Evolutionary conservation across 2,888 invertebrate genomes (phyloP), one percentile per base, ranked within the genome.

Genomic region (Eutolmus rufibarbis): DNA sequence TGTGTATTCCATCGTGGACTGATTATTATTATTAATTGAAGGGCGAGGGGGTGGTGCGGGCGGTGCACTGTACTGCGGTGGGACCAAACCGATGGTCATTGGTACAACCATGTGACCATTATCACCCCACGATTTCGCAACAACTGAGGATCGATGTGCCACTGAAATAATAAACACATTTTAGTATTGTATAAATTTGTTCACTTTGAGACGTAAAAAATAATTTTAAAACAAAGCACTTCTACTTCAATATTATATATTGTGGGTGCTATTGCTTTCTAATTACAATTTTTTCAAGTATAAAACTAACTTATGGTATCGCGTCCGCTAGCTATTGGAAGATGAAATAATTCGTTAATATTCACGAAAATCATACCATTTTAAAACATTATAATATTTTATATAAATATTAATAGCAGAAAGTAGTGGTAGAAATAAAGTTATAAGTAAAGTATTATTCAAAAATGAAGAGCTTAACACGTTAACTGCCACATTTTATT

Each of bases 61-160:
- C 31, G 89, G 89, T 51, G 89, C 88, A 89, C 87, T 89, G 78
- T 89, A 89, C 79, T 89, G 89, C 34, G 88, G 88, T 51, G 89
- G 88, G 34, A 86, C 86, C 37, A 88, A 86, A 46, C 89, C 89
- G 43, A 88, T 88, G 14, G 74, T 43, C 66, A 88, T 88, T 74
- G 88, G 89, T 76, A 89, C 88, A 28, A 89, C 74, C 87, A 88
- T 87, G 74, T 88, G 88, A 19, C 88, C 86, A 51, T 87, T 37
- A 85, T 78, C 86, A 28, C 37, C 28, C 86, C 89, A 89, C 57
- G 87, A 87, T 78, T 89, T 88, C 14, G 89, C 87, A 8, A 84
- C 87, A 66, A 89, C 66, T 19, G 89, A 87, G 16, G 89, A 84
- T 46, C 88, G 88, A 86, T 89, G 88, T 9, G 89, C 88, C 89